Evolutionary conservation across 2,113 vertebrate genomes (phyloP).

Genomic region (Chionomys nivalis): DNA sequence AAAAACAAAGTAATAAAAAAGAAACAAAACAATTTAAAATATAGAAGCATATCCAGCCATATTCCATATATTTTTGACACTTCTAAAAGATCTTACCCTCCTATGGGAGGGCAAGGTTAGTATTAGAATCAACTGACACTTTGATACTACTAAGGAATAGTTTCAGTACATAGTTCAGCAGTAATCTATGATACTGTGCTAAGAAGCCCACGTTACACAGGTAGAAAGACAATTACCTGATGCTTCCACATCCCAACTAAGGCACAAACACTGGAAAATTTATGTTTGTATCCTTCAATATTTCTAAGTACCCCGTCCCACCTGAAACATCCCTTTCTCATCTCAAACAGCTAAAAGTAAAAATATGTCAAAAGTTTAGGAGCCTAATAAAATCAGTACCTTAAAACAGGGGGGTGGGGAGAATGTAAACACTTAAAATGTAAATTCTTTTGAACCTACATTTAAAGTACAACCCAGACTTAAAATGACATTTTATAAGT

Average conservation of each 20-base stretch:
- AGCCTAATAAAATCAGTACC: conserved; percentile 51
- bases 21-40: conserved; percentile 44
- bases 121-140: conserved; percentile 42
- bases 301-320: conserved; percentile 31
- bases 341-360: conserved; percentile 47
- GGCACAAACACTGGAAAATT: conserved; percentile 2
- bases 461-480: conserved; percentile 57
- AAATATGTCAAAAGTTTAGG: conserved; percentile 58
- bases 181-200: conserved; percentile 18
- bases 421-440: conserved; percentile 13
- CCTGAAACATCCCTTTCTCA: conserved; percentile 47
- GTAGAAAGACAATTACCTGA: conserved; percentile 10
- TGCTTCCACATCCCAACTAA: conserved; percentile 23
- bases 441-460: conserved; percentile 44
- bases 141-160: conserved; percentile 58
- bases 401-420: conserved; percentile 49
- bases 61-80: conserved; percentile 52
- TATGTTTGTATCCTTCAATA: conserved; percentile 51
- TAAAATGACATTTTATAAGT: conserved; percentile 1
- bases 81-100: conserved; percentile 21
- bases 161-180: conserved; percentile 62
- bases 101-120: conserved; percentile 21
- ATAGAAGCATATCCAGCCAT: conserved; percentile 5
- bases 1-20: conserved; percentile 50
- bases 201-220: conserved; percentile 27